Base-by-base conservation (phyloP, 2,888 invertebrate genomes). In the Campopleginae sp. region DNA sequence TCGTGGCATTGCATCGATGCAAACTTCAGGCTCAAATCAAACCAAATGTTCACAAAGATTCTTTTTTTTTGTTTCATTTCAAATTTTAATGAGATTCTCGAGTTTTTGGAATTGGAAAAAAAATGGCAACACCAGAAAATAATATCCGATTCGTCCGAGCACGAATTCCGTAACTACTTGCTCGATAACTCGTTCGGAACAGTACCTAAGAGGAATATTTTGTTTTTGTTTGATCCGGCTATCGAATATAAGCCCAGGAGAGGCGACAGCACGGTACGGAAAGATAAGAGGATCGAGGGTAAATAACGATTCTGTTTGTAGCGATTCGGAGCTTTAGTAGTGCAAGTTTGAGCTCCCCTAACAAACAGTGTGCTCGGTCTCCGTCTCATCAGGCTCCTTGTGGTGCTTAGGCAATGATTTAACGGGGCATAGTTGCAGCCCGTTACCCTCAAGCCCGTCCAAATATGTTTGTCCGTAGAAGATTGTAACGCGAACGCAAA, bases 401-500 rank as follows among this genome's bases (percentile, higher is more conserved):
- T 17, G 66, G 84, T 84, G 77, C 80, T 80, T 80, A 72, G 61
- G 71, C 65, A 61, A 77, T 84, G 84, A 84, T 84, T 84, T 84
- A 80, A 84, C 80, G 84, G 80, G 72, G 44, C 77, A 27, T 58
- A 46, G 84, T 84, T 80, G 80, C 84, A 84, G 72, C 80, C 77
- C 76, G 72, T 61, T 65, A 76, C 84, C 80, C 68, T 72, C 58
- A 58, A 80, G 77, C 72, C 72, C 31, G 71, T 38, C 78, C 80
- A 79, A 79, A 77, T 87, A 87, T 84, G 80, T 80, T 84, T 80
- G 84, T 63, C 74, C 80, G 80, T 80, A 46, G 66, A 68, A 77
- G 77, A 80, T 84, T 84, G 80, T 77, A 76, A 66, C 66, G 71
- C 48, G 66, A 77, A 58, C 51, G 68, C 66, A 54, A 65, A 63